Conservation (phyloP, 2,113 vertebrate species). For the Oceanodroma tethys region DNA sequence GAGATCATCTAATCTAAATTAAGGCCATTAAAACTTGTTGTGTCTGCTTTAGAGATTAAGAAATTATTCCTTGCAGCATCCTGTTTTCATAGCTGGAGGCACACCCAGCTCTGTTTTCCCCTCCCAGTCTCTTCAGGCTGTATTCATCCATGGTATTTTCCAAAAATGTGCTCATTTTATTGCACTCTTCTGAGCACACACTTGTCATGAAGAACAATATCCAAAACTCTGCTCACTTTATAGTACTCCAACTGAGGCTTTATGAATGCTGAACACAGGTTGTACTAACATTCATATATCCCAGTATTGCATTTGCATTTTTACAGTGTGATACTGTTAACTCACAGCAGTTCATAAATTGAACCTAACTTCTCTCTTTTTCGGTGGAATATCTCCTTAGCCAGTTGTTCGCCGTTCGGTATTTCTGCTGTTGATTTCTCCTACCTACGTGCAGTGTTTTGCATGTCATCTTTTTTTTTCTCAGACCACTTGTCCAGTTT, state of each 20-base stretch:
- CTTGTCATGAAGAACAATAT: background rate
- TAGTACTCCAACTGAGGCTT: background rate
- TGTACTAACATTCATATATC: background rate
- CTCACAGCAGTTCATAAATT: background rate
- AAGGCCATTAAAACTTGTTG: slow-evolving; percentile 9
- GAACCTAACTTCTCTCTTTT: background rate
- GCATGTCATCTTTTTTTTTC: background rate
- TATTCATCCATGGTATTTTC: background rate
- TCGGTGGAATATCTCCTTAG: background rate
- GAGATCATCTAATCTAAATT: slow-evolving; percentile 48
- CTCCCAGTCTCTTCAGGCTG: background rate
- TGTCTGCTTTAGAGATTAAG: slow-evolving; percentile 39
- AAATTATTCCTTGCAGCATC: slow-evolving; percentile 53
- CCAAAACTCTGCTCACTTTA: background rate
- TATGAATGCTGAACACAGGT: background rate
- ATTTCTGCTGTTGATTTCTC: background rate
- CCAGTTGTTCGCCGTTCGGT: background rate
- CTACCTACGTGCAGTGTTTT: background rate
- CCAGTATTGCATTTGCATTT: background rate
- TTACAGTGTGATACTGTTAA: background rate
- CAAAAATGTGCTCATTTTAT: background rate
- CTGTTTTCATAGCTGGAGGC: slow-evolving; percentile 31
- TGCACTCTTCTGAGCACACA: background rate
- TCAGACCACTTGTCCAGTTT: background rate
- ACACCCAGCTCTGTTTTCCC: slow-evolving; percentile 3